Evolutionary conservation across 2,797 vertebrate genomes (phyloP), one percentile per base, ranked within the genome.

Genomic region (Danio kyathit): DNA sequence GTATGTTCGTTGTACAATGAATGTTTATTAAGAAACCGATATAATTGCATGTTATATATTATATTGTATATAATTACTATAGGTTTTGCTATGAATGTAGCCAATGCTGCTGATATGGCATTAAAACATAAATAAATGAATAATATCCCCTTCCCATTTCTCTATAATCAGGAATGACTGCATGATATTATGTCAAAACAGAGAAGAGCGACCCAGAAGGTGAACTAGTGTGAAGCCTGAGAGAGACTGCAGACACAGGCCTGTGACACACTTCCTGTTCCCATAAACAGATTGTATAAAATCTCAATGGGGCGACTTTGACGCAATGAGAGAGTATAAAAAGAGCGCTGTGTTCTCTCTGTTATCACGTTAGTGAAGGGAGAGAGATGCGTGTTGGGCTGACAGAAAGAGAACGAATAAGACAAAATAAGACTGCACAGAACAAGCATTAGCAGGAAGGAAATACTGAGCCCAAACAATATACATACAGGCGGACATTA

Each of bases 361-460:
- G 61, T 79, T 49, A 74, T 61, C 61, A 61, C 52, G 56, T 71
- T 51, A 48, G 48, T 70, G 78, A 29, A 29, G 40, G 44, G 14
- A 61, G 79, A 41, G 38, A 61, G 14, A 61, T 72, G 63, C 79
- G 49, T 80, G 49, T 63, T n/a, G 46, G 72, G 38, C 40, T 61
- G 76, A 57, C 44, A 69, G 41, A 78, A 73, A 66, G 70, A 72
- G 81, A 87, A 74, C 67, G 70, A 67, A 76, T 64, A 44, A 56
- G 49, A 73, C 81, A 87, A 69, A 51, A 9, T 60, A 80, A 80
- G 52, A 87, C 73, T 83, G 90, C 89, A 89, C 90, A 87, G 84
- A 89, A 88, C 86, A 88, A 88, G 69, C 86, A 88, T 86, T 90
- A 88, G 84, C 86, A 91, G 87, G 82, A 88, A 90, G 88, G 87